A percentile compares a stretch with the other conserved stretches of the same genome.
Evolutionary conservation across 2,888 invertebrate genomes (phyloP).

Genomic region (Agrochola lychnidis): DNA sequence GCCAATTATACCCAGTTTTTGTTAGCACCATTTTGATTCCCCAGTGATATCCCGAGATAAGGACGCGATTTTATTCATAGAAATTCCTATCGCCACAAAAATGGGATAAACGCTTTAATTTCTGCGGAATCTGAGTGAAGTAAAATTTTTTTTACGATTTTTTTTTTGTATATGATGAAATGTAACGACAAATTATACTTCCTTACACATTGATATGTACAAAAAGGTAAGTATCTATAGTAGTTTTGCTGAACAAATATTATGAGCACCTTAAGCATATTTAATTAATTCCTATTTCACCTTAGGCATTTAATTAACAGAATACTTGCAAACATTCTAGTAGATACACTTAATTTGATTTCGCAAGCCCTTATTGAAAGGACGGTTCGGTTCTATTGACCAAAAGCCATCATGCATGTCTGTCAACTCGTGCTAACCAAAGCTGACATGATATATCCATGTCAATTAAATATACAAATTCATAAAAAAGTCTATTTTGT

Average conservation of each 20-base stretch:
- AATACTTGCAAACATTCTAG: background rate
- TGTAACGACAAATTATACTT: background rate
- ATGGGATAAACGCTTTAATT: constrained; percentile 22
- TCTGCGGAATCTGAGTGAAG: constrained; percentile 9
- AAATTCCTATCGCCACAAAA: constrained; percentile 36
- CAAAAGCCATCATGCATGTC: background rate
- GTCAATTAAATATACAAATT: constrained; percentile 11
- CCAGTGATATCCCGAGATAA: constrained; percentile 31
- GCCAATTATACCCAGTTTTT: constrained; percentile 52
- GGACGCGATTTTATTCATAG: constrained; percentile 48
- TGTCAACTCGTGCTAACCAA: background rate
- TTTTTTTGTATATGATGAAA: background rate
- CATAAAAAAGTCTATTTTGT: background rate
- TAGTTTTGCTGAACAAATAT: background rate
- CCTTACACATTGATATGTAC: background rate
- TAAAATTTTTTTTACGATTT: background rate
- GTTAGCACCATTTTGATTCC: constrained; percentile 53
- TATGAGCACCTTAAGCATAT: background rate
- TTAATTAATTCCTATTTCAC: background rate
- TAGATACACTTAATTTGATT: constrained; percentile 14
- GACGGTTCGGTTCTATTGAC: constrained; percentile 13
- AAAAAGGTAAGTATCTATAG: background rate
- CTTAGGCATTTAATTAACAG: background rate
- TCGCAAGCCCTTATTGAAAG: background rate
- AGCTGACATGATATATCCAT: background rate